These are phyloP conservation scores for Lacerta viridis DNA, from an alignment of 2,797 vertebrate species.

Conservation along the genomic window DNA sequence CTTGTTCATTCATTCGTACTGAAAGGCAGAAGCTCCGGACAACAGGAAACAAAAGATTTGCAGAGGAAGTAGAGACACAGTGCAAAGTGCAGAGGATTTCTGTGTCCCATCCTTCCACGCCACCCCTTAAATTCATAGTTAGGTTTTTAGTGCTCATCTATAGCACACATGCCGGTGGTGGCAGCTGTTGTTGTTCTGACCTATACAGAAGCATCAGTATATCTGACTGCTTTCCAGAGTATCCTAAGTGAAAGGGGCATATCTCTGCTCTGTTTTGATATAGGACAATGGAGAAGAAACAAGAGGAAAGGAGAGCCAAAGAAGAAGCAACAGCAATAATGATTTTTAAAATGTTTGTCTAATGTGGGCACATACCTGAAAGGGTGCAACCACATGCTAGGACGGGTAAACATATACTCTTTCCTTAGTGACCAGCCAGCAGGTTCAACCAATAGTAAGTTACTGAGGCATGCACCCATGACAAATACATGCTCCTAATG, in stretches of 20 bases:
- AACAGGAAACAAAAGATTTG: conserved; percentile 45
- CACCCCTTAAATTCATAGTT: neutral
- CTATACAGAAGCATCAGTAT: neutral
- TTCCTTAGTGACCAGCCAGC: neutral
- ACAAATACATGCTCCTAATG: neutral
- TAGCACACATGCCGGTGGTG: neutral
- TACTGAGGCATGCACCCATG: neutral
- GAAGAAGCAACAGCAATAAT: neutral
- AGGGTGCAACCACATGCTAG: neutral
- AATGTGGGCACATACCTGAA: neutral
- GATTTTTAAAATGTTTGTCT: neutral
- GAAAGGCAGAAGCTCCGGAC: conserved; percentile 24
- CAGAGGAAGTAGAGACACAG: conserved; percentile 20
- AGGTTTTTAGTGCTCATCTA: neutral
- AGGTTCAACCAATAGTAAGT: neutral
- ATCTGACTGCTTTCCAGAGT: neutral
- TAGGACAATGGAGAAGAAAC: neutral
- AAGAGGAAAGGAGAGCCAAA: neutral
- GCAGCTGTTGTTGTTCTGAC: neutral
- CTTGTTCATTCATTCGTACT: conserved; percentile 40
- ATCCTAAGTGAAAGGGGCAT: neutral
- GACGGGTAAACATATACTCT: neutral
- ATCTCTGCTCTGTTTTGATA: neutral
- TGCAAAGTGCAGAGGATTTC: conserved; percentile 16
- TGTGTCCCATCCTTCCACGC: neutral